Base-by-base conservation (phyloP, 2,888 invertebrate genomes). In the Macroteleia sp. region DNA sequence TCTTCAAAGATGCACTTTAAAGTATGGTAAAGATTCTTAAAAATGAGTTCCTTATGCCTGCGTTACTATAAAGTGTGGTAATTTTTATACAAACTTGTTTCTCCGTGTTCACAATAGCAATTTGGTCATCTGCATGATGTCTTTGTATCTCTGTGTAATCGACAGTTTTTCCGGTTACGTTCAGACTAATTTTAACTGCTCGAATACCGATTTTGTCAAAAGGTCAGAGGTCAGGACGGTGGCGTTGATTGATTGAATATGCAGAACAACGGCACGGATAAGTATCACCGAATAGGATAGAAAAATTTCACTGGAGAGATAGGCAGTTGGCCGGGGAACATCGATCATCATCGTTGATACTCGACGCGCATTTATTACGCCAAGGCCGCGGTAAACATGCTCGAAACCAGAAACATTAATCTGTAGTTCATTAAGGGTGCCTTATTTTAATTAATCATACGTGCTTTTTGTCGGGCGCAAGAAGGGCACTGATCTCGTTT, bases 361-460 rank as follows among this genome's bases (percentile, higher is more conserved):
- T 39, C 28, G 20, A 32, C 48, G 44, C 50, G 16, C 64, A 85
- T 83, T 85, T 82, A 85, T 85, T 81, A 77, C 64, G 66, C 56
- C 16, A 42, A 56, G 22, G 36, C 56, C 73, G 54, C 73, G 76
- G 83, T 84, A 87, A 87, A 87, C 85, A 85, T 71, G 74, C 69
- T 69, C 73, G 82, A 79, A 82, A 86, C 83, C 80, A 46, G 67
- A 79, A 80, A 80, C 84, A 85, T 87, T 87, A 86, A 86, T 87
- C 87, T 79, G 82, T 79, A 82, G 80, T 84, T 85, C 85, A 87
- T 88, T 88, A 88, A 79, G 76, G 80, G 81, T 70, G 69, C 75
- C 77, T 78, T 81, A 80, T 85, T 83, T 86, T 86, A 86, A 88
- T 88, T 88, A 87, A 88, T 88, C 87, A 86, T 83, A 82, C 77